Base-by-base conservation (phyloP, 2,888 invertebrate genomes). In the Geotrupes spiniger region DNA sequence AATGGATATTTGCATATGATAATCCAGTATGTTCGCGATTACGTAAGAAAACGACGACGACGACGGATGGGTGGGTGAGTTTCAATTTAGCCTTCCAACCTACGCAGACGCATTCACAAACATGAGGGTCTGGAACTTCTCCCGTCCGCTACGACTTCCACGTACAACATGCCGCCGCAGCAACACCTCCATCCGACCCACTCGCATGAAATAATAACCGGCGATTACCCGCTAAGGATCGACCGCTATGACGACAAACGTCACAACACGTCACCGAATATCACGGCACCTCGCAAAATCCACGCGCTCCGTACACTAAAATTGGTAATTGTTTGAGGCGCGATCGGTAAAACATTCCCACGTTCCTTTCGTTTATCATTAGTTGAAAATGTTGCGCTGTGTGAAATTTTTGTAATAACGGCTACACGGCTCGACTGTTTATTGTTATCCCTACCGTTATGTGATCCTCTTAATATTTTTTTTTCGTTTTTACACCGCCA, bases 11-110 rank as follows among this genome's bases (percentile, higher is more conserved):
- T 21, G 21, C 6, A 21, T 6, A 21, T 4, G 21, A 21, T 21
- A 21, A 6, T 21, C 6, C 21, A 21, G n/a, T n/a, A n/a, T 6
- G 21, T 21, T 4, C 4, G 6, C 21, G 6, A 21, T 21, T 21
- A 21, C 21, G 21, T 21, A 21, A 21, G 21, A 21, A 6, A 21
- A 21, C n/a, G n/a, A n/a, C n/a, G n/a, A n/a, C n/a, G n/a, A n/a
- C n/a, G n/a, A n/a, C 6, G 21, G 21, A 6, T 21, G 21, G 21
- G 21, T 21, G 21, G 3, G 6, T 21, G 21, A 4, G 21, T 42
- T 42, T 29, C 26, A 49, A 44, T 46, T 43, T 48, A 46, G 46
- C 54, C 54, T 54, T 54, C 48, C 52, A 41, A 44, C 55, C 55
- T 53, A 55, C 53, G 51, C 25, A 43, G 46, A 51, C 27, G 47